Percentiles rank a stretch among this genome's conserved stretches.
Conservation (phyloP, 1,140 invertebrate genomes). For the Contarinia nasturtii region DNA sequence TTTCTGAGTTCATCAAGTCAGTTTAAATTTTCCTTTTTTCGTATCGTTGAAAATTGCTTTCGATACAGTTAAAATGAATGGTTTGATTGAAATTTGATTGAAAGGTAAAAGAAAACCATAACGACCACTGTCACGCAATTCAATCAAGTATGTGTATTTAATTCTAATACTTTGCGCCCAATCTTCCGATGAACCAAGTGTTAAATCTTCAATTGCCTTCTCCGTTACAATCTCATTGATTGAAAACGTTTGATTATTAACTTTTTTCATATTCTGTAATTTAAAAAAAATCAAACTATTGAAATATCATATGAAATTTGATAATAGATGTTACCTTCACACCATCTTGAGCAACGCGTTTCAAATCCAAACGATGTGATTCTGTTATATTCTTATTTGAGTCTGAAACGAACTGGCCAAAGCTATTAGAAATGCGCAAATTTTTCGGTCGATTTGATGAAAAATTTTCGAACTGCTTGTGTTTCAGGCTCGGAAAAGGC, state of each 20-base stretch:
- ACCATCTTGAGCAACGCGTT: slow-evolving; percentile 42
- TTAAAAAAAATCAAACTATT: background rate
- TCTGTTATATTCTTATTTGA: slow-evolving; percentile 68
- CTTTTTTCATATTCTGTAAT: slow-evolving; percentile 42
- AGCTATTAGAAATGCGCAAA: slow-evolving; percentile 63
- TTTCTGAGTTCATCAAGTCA: too few relatives aligned
- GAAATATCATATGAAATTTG: background rate
- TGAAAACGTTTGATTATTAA: slow-evolving; percentile 45
- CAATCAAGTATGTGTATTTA: slow-evolving; percentile 77
- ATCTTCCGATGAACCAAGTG: slow-evolving; percentile 69
- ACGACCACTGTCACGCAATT: slow-evolving; percentile 71
- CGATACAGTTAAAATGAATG: too few relatives aligned
- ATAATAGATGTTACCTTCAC: slow-evolving; percentile 26
- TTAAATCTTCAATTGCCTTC: too few relatives aligned
- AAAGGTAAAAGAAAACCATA: slow-evolving; percentile 83
- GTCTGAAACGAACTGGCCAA: slow-evolving; percentile 69
- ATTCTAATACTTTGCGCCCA: slow-evolving; percentile 77
- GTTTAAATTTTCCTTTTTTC: too few relatives aligned
- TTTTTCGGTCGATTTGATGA: slow-evolving; percentile 26
- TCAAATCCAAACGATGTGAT: slow-evolving; percentile 48
- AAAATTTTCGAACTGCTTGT: slow-evolving; percentile 40
- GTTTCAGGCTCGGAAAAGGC: slow-evolving; percentile 90
- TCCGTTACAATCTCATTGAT: too few relatives aligned
- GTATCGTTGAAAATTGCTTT: too few relatives aligned
- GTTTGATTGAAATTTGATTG: too few relatives aligned